phyloP scores from a whole-genome alignment of 2,888 invertebrate species.

The Dyspetes luteomarginatus region DNA sequence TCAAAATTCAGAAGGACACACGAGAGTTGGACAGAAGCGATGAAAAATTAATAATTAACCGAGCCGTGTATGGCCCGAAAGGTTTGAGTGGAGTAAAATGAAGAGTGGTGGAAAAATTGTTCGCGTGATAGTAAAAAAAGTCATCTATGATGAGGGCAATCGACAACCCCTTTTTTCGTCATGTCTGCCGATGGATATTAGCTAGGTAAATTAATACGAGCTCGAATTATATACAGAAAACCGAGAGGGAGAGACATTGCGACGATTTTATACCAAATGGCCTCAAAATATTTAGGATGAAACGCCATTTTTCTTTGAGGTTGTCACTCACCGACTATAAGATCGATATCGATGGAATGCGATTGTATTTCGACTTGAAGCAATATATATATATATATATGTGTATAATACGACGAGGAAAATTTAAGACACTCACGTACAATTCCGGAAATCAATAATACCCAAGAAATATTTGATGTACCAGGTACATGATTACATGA shows the following conservation, averaged over 20 bases:
- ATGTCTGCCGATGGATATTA: conserved; percentile 52
- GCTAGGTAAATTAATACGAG: conserved; percentile 56
- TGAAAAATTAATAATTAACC: no score
- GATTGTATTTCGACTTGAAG: conserved; percentile 68
- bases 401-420: conserved; percentile 32
- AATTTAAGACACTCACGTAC: conserved; percentile 65
- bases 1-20: no score
- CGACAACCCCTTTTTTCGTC: neutral
- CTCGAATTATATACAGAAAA: conserved; percentile 65
- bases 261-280: conserved; percentile 43
- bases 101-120: no score
- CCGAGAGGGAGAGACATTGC: conserved; percentile 51
- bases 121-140: no score
- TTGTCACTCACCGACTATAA: no score
- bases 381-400: neutral
- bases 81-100: no score
- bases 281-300: conserved; percentile 75
- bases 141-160: conserved; percentile 59
- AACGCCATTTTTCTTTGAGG: conserved; percentile 58
- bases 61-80: no score
- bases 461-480: conserved; percentile 60
- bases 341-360: conserved; percentile 74
- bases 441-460: conserved; percentile 59
- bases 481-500: neutral
- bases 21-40: no score